Evolutionary conservation across 1,140 invertebrate species (phyloP).

Genomic region (Ditylenchus dipsaci): DNA sequence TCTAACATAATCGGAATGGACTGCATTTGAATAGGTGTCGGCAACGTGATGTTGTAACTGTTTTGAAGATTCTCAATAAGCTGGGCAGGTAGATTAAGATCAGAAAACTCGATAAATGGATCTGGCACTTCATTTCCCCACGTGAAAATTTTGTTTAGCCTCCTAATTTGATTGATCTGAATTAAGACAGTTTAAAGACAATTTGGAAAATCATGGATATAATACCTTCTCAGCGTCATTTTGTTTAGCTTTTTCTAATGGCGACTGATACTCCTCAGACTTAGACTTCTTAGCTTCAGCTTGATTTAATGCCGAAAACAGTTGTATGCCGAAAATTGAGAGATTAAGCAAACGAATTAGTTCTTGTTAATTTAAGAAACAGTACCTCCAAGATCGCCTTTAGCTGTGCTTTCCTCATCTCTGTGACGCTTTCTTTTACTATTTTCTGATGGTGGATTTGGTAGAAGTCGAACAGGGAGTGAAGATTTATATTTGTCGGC

Average conservation of each 20-base stretch:
- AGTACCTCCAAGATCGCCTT: background rate
- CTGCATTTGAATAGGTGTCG: slow-evolving; percentile 91
- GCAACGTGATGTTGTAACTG: slow-evolving; percentile 69
- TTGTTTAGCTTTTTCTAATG: background rate
- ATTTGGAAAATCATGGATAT: too few relatives aligned
- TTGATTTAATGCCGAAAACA: too few relatives aligned
- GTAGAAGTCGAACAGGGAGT: background rate
- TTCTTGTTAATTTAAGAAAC: background rate
- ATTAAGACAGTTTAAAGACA: background rate
- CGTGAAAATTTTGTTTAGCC: slow-evolving; percentile 48
- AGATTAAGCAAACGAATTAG: background rate
- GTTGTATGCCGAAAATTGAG: too few relatives aligned
- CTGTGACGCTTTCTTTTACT: background rate
- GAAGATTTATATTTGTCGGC: background rate
- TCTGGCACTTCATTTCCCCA: slow-evolving; percentile 52
- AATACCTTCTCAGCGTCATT: background rate
- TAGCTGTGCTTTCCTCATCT: background rate
- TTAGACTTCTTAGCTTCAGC: background rate
- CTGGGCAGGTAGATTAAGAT: slow-evolving; percentile 62
- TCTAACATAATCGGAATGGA: slow-evolving; percentile 78
- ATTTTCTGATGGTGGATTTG: background rate
- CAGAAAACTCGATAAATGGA: slow-evolving; percentile 47
- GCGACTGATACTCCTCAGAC: background rate
- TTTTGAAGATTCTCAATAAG: slow-evolving; percentile 71
- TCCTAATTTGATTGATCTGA: slow-evolving; percentile 39